phyloP scores from a whole-genome alignment of 2,113 vertebrate genomes.

The Xenopus laevis region DNA sequence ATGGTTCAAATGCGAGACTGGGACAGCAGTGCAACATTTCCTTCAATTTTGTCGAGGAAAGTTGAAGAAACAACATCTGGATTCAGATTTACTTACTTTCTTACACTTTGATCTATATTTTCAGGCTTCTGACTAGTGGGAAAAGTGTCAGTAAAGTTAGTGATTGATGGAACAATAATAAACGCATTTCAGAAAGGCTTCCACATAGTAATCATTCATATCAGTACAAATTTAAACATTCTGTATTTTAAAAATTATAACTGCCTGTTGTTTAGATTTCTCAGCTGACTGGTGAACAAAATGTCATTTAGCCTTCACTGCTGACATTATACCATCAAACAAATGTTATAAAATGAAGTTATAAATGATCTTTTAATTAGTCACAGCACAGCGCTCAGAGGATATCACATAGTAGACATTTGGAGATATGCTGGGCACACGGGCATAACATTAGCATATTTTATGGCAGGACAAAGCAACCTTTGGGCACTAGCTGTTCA shows the following conservation, averaged over 20 bases:
- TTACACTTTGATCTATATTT: neutral
- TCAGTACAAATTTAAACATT: constrained; percentile 8
- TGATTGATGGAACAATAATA: constrained; percentile 24
- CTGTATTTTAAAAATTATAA: neutral
- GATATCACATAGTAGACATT: no score
- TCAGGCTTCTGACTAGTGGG: neutral
- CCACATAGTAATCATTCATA: constrained; percentile 24
- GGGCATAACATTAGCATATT: no score
- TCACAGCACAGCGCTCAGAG: no score
- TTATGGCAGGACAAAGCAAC: no score
- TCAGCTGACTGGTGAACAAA: no score
- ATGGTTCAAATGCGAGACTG: neutral
- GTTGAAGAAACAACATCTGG: neutral
- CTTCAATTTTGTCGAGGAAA: neutral
- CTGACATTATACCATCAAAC: no score
- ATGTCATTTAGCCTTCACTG: no score
- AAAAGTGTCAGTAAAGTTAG: neutral
- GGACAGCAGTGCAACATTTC: neutral
- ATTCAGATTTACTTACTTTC: constrained; percentile 9
- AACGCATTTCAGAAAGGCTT: constrained; percentile 11
- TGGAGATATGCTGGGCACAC: no score
- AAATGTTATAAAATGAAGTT: no score
- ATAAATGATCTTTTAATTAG: no score
- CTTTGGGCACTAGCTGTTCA: no score
- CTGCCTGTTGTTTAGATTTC: neutral